Percentiles rank a stretch among this genome's conserved stretches.
phyloP scores from a whole-genome alignment of 2,888 invertebrate genomes.

The Tiliacea aurago region DNA sequence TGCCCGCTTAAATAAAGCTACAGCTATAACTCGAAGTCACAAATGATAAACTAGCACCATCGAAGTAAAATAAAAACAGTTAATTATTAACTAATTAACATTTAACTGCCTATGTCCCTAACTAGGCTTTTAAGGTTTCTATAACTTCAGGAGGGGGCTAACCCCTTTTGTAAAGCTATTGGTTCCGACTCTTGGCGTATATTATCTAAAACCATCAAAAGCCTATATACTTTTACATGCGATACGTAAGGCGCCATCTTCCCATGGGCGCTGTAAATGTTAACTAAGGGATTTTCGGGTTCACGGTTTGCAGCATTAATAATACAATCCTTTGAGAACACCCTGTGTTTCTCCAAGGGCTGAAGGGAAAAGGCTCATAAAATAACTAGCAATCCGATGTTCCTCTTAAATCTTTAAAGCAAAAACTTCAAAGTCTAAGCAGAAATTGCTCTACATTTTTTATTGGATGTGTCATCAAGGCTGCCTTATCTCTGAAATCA shows the following conservation, averaged over 20 bases:
- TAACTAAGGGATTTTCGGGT: constrained; percentile 41
- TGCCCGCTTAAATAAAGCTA: too few species aligned
- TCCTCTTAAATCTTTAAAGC: constrained; percentile 26
- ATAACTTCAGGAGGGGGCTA: neutral
- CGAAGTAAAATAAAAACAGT: too few species aligned
- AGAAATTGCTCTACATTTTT: constrained; percentile 13
- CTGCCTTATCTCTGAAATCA: constrained; percentile 35
- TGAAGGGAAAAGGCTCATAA: constrained; percentile 9
- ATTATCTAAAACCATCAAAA: constrained; percentile 19
- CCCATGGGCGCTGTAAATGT: constrained; percentile 39
- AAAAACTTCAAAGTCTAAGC: neutral
- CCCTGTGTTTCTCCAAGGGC: constrained; percentile 23
- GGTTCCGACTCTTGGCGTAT: neutral
- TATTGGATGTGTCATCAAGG: constrained; percentile 21
- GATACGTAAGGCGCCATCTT: neutral
- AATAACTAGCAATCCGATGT: constrained; percentile 24
- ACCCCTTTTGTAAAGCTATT: neutral
- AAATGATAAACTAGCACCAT: too few species aligned
- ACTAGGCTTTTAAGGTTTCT: neutral
- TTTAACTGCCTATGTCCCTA: too few species aligned
- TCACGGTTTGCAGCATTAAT: constrained; percentile 26
- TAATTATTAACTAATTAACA: too few species aligned
- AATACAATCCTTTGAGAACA: constrained; percentile 38
- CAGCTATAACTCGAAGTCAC: too few species aligned
- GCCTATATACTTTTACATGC: constrained; percentile 11